Base-by-base conservation (phyloP, 2,888 invertebrate genomes). In the Eilema caniola region DNA sequence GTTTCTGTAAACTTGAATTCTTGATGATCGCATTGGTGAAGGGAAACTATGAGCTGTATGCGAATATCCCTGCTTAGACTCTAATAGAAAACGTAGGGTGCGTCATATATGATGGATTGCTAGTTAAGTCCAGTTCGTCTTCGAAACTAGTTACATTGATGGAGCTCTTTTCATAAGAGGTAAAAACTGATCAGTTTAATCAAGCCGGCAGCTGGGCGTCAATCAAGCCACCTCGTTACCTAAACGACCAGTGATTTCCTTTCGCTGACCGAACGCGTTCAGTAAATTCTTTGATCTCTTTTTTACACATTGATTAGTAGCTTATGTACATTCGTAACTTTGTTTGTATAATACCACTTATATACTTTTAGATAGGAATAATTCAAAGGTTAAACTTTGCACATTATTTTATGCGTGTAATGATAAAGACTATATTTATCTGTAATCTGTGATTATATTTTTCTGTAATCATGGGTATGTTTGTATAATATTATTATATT, bases 171-270 rank as follows among this genome's bases (percentile, higher is more conserved):
- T 91, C 88, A 90, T 91, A 90, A 90, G 89, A 85, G 89, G 90
- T 88, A 90, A 92, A 92, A 93, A 93, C 89, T 90, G 92, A 93
- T 93, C 93, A 92, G 91, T 91, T 92, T 92, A 94, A 94, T 95
- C 94, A 94, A 89, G 89, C 82, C 83, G 85, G 85, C 85, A 82
- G 80, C 79, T 80, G 86, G 84, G 89, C 91, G 92, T 93, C 94
- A 94, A 92, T 95, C 94, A 92, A 89, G 82, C 80, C 78, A 82
- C 85, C 89, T 94, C 93, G 93, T 95, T 94, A 93, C 88, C 86
- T 87, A 87, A 94, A 94, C 92, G 93, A 92, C 88, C 82, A 81
- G 92, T 89, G 90, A 94, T 94, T 92, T 93, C 89, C 90, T 89
- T 89, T 87, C 85, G 91, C 94, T 94, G 94, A 93, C 93, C 92